Evolutionary conservation across 2,797 vertebrate genomes (phyloP).

Genomic region (Alca torda): DNA sequence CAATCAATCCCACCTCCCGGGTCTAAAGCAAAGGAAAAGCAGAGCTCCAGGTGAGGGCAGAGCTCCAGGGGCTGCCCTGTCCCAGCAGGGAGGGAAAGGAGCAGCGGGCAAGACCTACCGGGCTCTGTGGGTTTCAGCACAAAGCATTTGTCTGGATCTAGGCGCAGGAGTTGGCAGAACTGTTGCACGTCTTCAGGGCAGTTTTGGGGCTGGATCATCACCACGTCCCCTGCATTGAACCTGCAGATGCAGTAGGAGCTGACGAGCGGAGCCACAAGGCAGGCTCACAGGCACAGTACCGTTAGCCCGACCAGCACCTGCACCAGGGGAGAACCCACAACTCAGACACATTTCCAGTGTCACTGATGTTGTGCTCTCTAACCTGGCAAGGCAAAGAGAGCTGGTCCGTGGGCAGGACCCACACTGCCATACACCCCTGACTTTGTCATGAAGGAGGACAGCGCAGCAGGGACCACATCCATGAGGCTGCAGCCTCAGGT

Average conservation of each 20-base stretch:
- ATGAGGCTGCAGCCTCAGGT: background rate
- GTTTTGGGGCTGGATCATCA: slow-evolving; percentile 87
- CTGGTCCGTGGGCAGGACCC: background rate
- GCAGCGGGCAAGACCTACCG: slow-evolving; percentile 12
- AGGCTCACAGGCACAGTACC: background rate
- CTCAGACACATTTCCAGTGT: background rate
- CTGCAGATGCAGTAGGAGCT: slow-evolving; percentile 64
- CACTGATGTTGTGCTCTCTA: background rate
- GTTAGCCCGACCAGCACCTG: background rate
- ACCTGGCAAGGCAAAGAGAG: background rate
- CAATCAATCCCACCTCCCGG: background rate
- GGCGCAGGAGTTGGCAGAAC: slow-evolving; percentile 84
- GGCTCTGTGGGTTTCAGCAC: slow-evolving; percentile 75
- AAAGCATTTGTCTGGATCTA: slow-evolving; percentile 82
- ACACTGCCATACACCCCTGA: background rate
- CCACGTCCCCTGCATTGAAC: slow-evolving; percentile 86
- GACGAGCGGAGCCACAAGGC: background rate
- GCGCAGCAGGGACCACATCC: rapidly evolving
- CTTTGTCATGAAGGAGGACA: background rate
- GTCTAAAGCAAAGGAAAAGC: background rate
- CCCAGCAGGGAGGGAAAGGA: background rate
- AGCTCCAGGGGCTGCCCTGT: background rate
- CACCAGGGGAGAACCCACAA: background rate
- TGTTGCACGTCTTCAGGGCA: slow-evolving; percentile 73
- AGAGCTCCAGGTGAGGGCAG: background rate